Conservation (phyloP, 2,113 vertebrate species). For the Pelvicachromis taeniatus region DNA sequence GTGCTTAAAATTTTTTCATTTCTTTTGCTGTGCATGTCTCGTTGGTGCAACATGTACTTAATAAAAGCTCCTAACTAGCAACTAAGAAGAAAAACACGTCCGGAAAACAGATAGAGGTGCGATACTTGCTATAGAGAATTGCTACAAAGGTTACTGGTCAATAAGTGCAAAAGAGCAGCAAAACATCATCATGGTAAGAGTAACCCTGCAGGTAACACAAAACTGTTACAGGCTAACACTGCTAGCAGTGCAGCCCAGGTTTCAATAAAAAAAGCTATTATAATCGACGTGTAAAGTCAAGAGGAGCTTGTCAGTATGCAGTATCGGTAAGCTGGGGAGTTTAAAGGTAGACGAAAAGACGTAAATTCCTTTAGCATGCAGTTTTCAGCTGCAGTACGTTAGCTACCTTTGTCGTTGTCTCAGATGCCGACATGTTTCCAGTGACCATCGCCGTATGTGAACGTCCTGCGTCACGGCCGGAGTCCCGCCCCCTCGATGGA, state of each 20-base stretch:
- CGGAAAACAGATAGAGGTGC: not conserved
- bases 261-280: not conserved
- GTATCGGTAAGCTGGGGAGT: rapidly evolving
- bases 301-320: not conserved
- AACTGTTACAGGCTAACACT: constrained; percentile 42
- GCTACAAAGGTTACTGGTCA: not conserved
- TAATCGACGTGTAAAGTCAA: not conserved
- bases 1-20: rapidly evolving
- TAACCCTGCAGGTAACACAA: not conserved
- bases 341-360: not conserved
- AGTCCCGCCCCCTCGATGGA: constrained; percentile 2
- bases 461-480: not conserved
- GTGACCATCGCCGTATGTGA: not conserved
- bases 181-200: not conserved
- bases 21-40: not conserved
- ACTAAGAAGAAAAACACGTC: not conserved
- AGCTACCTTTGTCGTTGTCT: constrained; percentile 66
- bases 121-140: rapidly evolving
- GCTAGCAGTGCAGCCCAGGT: constrained; percentile 39
- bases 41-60: not conserved
- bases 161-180: not conserved
- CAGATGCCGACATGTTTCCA: constrained; percentile 68
- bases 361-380: not conserved
- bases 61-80: not conserved
- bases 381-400: not conserved